Conservation (phyloP, 2,797 vertebrate species). For the Pipistrellus pipistrellus region DNA sequence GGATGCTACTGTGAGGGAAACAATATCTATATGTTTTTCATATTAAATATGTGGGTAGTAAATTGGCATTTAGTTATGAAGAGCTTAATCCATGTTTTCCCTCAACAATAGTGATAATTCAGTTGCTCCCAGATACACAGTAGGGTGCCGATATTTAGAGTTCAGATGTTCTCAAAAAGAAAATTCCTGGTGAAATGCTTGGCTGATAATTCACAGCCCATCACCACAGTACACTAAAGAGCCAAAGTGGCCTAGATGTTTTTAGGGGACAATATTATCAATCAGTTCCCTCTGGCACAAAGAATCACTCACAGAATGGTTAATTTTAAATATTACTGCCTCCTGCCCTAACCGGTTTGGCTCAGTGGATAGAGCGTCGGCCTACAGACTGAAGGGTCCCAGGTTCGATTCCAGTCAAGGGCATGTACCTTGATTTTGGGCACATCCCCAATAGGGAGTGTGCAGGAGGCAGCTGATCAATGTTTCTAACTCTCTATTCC, state of each 20-base stretch:
- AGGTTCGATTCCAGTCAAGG: no score
- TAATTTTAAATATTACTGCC: not conserved
- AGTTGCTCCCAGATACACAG: not conserved
- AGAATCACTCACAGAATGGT: not conserved
- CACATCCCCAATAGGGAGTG: no score
- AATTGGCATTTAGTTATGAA: not conserved
- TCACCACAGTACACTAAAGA: not conserved
- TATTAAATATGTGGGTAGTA: not conserved
- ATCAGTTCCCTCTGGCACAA: not conserved
- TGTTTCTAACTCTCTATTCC: no score
- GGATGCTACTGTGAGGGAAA: not conserved
- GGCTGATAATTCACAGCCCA: not conserved
- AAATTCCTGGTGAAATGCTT: not conserved
- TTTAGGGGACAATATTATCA: not conserved
- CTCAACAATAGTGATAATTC: not conserved
- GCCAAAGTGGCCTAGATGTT: not conserved
- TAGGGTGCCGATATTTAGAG: not conserved
- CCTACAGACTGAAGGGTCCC: no score
- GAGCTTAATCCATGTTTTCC: not conserved
- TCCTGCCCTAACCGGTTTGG: not conserved
- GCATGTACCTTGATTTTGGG: no score
- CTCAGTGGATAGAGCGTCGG: no score
- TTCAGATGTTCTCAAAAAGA: not conserved
- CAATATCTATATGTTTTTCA: not conserved
- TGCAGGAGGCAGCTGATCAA: no score